phyloP scores from a whole-genome alignment of 2,888 invertebrate species.

The Carcina quercana region DNA sequence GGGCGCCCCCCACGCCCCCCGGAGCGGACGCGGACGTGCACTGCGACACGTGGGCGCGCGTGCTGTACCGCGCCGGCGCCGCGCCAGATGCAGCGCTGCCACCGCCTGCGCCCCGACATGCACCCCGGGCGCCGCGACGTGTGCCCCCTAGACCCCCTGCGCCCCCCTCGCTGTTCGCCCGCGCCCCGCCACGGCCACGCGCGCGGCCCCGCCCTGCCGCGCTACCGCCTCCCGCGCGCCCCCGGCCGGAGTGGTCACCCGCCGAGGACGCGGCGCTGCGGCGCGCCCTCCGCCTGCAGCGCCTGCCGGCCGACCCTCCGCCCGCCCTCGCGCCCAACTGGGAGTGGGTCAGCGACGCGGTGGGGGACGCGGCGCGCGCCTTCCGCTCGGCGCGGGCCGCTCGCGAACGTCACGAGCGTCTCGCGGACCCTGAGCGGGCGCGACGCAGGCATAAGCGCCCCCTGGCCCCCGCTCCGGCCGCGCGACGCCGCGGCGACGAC shows the following conservation, averaged over 20 bases:
- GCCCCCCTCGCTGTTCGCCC: slow-evolving; percentile 73
- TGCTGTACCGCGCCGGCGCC: slow-evolving; percentile 85
- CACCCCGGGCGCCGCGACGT: slow-evolving; percentile 76
- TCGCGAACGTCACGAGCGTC: slow-evolving; percentile 90
- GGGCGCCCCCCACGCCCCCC: slow-evolving; percentile 98
- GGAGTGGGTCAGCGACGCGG: slow-evolving; percentile 95
- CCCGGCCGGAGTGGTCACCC: slow-evolving; percentile 92
- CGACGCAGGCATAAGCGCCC: slow-evolving; percentile 90
- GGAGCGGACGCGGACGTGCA: slow-evolving; percentile 94
- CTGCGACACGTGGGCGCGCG: slow-evolving; percentile 88
- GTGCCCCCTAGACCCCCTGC: slow-evolving; percentile 85
- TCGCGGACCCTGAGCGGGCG: slow-evolving; percentile 90
- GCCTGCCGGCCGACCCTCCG: slow-evolving; percentile 76
- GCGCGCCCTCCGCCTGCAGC: slow-evolving; percentile 84
- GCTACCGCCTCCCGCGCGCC: slow-evolving; percentile 83
- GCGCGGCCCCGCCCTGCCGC: slow-evolving; percentile 82
- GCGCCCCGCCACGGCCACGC: slow-evolving; percentile 81
- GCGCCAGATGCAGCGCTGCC: slow-evolving; percentile 85
- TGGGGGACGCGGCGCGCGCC: slow-evolving; percentile 88
- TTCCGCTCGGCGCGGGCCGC: slow-evolving; percentile 95
- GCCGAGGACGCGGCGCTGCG: slow-evolving; percentile 93
- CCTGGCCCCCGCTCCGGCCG: slow-evolving; percentile 80
- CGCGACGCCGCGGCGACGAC: slow-evolving; percentile 77
- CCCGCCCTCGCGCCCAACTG: slow-evolving; percentile 95
- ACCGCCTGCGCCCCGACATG: slow-evolving; percentile 70